Evolutionary conservation across 2,113 vertebrate genomes (phyloP).

Genomic region (Lepus americanus): DNA sequence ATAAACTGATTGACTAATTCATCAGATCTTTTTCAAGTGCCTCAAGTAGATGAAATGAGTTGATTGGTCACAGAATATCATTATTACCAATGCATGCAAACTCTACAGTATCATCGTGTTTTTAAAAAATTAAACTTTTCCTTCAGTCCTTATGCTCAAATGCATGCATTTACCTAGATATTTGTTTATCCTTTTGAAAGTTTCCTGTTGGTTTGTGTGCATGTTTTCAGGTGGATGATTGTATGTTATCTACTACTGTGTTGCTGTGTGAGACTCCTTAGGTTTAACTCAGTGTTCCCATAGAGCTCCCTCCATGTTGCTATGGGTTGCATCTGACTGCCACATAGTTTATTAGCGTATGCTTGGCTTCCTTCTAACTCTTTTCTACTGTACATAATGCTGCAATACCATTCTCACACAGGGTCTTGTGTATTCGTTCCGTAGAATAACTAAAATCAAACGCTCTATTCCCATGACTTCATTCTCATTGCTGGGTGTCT

Average conservation of each 20-base stretch:
- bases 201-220: background rate
- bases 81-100: background rate
- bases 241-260: background rate
- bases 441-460: background rate
- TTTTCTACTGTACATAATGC: background rate
- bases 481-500: constrained; percentile 25
- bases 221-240: background rate
- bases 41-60: background rate
- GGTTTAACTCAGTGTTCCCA: background rate
- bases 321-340: background rate
- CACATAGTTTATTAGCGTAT: background rate
- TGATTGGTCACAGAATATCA: background rate
- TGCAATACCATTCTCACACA: background rate
- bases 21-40: background rate
- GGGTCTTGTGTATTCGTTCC: background rate
- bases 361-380: background rate
- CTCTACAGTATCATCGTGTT: background rate
- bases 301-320: background rate
- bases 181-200: constrained; percentile 17
- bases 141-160: background rate
- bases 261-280: constrained; percentile 38
- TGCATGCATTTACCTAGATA: background rate
- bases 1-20: constrained; percentile 27
- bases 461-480: background rate
- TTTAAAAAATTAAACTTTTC: background rate